Evolutionary conservation across 37 sponge, comb jelly and placozoan genomes (phyloP).

Genomic region (Haliclona indistincta): DNA sequence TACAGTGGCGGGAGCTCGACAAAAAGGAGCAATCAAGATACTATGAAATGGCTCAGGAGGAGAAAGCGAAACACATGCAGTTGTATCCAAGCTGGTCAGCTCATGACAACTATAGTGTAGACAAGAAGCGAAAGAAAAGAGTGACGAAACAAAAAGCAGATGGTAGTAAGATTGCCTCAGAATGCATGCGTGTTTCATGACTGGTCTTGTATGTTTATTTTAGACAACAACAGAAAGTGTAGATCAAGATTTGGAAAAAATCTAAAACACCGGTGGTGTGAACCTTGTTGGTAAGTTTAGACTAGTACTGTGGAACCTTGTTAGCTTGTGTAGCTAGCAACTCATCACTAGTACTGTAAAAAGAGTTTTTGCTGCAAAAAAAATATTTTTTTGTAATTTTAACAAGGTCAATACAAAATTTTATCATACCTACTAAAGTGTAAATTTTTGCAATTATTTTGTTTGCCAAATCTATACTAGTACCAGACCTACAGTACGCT

Average conservation of each 20-base stretch:
- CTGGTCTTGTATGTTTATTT: neutral
- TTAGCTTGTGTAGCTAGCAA: neutral
- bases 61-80: slow-evolving; percentile 93
- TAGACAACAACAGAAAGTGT: slow-evolving; percentile 81
- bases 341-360: neutral
- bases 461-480: no score
- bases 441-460: no score
- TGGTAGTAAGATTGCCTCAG: slow-evolving; percentile 5
- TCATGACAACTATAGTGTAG: slow-evolving; percentile 91
- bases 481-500: no score
- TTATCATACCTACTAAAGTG: no score
- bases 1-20: slow-evolving; percentile 94
- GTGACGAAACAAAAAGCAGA: slow-evolving; percentile 59
- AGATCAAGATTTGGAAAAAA: slow-evolving; percentile 91
- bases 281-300: slow-evolving; percentile 83
- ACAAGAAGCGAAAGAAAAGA: slow-evolving; percentile 91
- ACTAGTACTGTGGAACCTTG: neutral
- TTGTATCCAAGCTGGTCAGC: slow-evolving; percentile 98
- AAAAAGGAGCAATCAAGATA: slow-evolving; percentile 93
- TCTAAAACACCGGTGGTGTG: slow-evolving; percentile 92
- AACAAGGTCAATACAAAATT: no score
- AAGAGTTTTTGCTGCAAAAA: no score
- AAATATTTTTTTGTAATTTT: no score
- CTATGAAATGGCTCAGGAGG: slow-evolving; percentile 96
- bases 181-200: no score